Evolutionary conservation across 1,140 invertebrate species (phyloP), one percentile per base, ranked within the genome.

Genomic region (Calliphora vicina): DNA sequence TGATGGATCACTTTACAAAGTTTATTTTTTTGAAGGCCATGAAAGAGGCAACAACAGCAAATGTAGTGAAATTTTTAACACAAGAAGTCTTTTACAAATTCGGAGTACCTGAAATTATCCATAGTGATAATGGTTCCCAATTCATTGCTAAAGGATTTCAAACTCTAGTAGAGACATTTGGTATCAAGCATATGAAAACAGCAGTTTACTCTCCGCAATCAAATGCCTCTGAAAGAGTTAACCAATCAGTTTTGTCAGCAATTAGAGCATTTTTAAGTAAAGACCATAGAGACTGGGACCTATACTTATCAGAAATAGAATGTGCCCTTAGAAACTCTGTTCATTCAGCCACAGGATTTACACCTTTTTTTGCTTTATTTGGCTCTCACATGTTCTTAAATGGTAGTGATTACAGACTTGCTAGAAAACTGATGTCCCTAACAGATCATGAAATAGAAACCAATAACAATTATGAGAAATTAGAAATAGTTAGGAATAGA

Each of bases 281-380:
- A 1, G 45, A 81, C 20, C 80, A 81, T 13, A 25, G 43, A 10
- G 50, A 81, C 15, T 81, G 45, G 80, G 45, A 81, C 17, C 2
- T 26, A 13, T 26, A 81, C 23, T 23, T 81, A 10, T 10, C 20
- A 2, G 80, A 81, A 25, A 81, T 81, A 8, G 80, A 67, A 29
- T 29, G 23, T 57, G 80, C 80, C 2, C 50, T 61, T 4, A 17
- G 80, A 4, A 67, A 26, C 80, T 57, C 45, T 12, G 26, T 81
- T 13, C 80, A 81, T 67, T 27, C n/a, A 17, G 50, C 80, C n/a
- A n/a, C n/a, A n/a, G n/a, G n/a, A n/a, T 13, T 57, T 29, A 43
- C 45, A 2, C 80, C 80, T 25, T 81, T 23, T 26, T 61, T 81
- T 17, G 80, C 57, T 5, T 27, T 81, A 12, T 81, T 81, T n/a